Percentiles rank a stretch among this genome's conserved stretches.
These are phyloP conservation scores for Lydus trimaculatus DNA, from an alignment of 2,888 invertebrate genomes.

Conservation along the genomic window DNA sequence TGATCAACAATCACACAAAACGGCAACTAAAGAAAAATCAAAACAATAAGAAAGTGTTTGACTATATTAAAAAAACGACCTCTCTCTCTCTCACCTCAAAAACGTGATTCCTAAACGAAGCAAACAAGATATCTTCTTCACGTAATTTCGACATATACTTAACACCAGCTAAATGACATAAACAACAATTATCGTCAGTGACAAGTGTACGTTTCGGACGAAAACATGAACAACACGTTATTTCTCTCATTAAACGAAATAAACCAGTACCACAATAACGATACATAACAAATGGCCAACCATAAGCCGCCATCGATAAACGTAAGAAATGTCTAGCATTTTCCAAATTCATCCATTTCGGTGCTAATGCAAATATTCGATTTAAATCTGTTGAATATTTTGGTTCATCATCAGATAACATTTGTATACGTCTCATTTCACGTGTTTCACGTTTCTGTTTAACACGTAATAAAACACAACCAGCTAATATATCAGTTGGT, in stretches of 20 bases:
- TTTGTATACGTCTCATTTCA: slow-evolving; percentile 72
- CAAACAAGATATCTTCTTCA: slow-evolving; percentile 83
- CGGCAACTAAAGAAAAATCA: slow-evolving; percentile 69
- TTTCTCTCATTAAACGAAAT: slow-evolving; percentile 72
- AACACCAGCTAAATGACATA: slow-evolving; percentile 86
- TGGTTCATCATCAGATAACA: slow-evolving; percentile 70
- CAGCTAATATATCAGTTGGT: slow-evolving; percentile 88
- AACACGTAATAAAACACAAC: slow-evolving; percentile 81
- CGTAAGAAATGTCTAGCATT: slow-evolving; percentile 79
- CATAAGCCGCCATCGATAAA: slow-evolving; percentile 84
- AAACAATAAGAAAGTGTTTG: not conserved
- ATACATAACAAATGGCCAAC: slow-evolving; percentile 87
- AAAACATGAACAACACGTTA: slow-evolving; percentile 76
- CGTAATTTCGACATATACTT: slow-evolving; percentile 77
- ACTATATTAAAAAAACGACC: not conserved
- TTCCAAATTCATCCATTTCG: slow-evolving; percentile 83
- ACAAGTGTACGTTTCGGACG: slow-evolving; percentile 67
- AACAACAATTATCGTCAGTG: slow-evolving; percentile 89
- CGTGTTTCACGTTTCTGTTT: slow-evolving; percentile 77
- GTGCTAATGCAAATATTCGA: slow-evolving; percentile 69
- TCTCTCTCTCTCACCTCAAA: slow-evolving; percentile 73
- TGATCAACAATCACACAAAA: slow-evolving; percentile 89
- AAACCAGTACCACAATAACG: slow-evolving; percentile 77
- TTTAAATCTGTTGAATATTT: slow-evolving; percentile 68
- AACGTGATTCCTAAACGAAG: slow-evolving; percentile 84